Percentiles rank a stretch among this genome's conserved stretches.
phyloP scores from a whole-genome alignment of 2,888 invertebrate species.

The Hypena proboscidalis region DNA sequence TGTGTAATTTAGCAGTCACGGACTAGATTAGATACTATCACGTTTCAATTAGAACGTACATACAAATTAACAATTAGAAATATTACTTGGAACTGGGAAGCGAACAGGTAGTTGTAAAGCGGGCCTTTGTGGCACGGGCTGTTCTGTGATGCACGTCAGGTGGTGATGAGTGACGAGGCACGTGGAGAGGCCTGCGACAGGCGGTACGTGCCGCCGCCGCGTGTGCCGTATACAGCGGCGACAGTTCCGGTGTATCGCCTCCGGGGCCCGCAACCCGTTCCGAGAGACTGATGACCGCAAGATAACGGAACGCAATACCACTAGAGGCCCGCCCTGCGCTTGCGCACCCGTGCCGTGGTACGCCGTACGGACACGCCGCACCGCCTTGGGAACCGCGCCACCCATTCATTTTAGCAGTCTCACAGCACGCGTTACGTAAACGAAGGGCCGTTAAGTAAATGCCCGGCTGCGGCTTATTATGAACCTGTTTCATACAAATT shows the following conservation, averaged over 20 bases:
- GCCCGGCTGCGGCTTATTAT: slow-evolving; percentile 47
- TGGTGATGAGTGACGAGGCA: slow-evolving; percentile 32
- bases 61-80: slow-evolving; percentile 5
- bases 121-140: slow-evolving; percentile 12
- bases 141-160: slow-evolving; percentile 35
- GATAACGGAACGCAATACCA: slow-evolving; percentile 73
- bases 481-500: slow-evolving; percentile 55
- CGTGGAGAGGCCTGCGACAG: slow-evolving; percentile 38
- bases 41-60: slow-evolving; percentile 6
- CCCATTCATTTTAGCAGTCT: slow-evolving; percentile 56
- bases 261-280: slow-evolving; percentile 69
- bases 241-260: slow-evolving; percentile 76
- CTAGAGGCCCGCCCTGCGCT: slow-evolving; percentile 58
- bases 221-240: slow-evolving; percentile 65
- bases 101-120: slow-evolving; percentile 10
- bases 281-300: slow-evolving; percentile 78
- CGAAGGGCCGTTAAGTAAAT: slow-evolving; percentile 57
- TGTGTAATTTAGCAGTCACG: not conserved
- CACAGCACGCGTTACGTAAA: slow-evolving; percentile 48
- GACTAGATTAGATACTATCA: slow-evolving; percentile 1
- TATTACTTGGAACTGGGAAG: not conserved
- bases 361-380: too few relatives aligned
- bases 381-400: slow-evolving; percentile 56
- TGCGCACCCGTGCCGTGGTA: slow-evolving; percentile 41
- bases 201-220: slow-evolving; percentile 51